phyloP scores from a whole-genome alignment of 2,888 invertebrate genomes.

The Sepiola atlantica region DNA sequence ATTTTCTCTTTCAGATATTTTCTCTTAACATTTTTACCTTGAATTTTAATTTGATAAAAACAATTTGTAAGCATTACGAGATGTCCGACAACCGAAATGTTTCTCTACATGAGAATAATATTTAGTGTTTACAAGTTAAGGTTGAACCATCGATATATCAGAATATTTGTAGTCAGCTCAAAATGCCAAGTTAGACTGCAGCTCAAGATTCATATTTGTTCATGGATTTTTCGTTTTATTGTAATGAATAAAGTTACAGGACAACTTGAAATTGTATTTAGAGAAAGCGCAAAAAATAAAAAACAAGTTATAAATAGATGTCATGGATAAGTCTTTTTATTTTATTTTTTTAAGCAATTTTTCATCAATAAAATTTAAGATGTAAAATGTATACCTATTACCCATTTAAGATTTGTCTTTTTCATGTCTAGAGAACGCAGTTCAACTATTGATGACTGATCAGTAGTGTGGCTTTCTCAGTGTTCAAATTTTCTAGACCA shows the following conservation, averaged over 20 bases:
- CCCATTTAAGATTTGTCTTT: background rate
- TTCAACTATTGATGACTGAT: background rate
- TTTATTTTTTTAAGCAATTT: background rate
- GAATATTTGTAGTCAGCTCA: background rate
- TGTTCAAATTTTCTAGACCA: background rate
- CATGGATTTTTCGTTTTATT: background rate
- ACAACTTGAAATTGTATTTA: background rate
- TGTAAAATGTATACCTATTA: background rate
- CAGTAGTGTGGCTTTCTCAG: background rate
- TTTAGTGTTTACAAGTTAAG: background rate
- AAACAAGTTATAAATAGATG: background rate
- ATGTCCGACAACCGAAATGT: background rate
- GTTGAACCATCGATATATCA: background rate
- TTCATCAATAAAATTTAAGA: background rate
- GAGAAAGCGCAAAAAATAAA: background rate
- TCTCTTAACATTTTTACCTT: background rate
- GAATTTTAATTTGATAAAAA: background rate
- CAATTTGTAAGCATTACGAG: background rate
- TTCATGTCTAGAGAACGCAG: background rate
- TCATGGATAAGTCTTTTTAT: background rate
- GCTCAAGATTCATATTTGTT: background rate
- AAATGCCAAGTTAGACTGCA: background rate
- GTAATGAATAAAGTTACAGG: background rate
- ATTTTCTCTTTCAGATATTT: conserved; percentile 35
- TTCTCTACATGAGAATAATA: background rate